phyloP scores from a whole-genome alignment of 2,888 invertebrate species.

The Sceliomorpha sp. region DNA sequence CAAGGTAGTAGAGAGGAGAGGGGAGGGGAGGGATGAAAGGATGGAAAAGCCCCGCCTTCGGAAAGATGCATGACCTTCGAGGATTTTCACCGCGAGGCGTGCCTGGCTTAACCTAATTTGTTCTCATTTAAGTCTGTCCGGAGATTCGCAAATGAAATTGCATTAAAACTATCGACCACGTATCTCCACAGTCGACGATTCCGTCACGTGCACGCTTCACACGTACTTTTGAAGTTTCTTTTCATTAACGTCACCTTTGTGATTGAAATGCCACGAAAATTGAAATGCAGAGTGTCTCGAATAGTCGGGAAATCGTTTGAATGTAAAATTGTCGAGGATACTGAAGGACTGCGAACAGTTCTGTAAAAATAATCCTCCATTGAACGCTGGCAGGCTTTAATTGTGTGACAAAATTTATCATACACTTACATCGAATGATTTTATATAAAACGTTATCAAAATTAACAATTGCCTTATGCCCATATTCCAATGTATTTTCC shows the following conservation, averaged over 20 bases:
- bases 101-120: constrained; percentile 66
- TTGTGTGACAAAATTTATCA: too few species aligned
- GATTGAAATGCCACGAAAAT: constrained; percentile 49
- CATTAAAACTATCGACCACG: constrained; percentile 62
- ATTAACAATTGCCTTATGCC: too few species aligned
- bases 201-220: constrained; percentile 47
- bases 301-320: constrained; percentile 5
- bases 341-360: too few species aligned
- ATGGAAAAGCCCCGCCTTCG: constrained; percentile 53
- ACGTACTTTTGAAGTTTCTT: constrained; percentile 56
- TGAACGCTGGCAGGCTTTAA: too few species aligned
- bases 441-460: too few species aligned
- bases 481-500: too few species aligned
- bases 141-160: constrained; percentile 70
- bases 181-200: constrained; percentile 56
- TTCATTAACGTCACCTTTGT: constrained; percentile 46
- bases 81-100: constrained; percentile 47
- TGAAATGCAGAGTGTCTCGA: constrained; percentile 44
- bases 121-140: constrained; percentile 61
- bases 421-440: too few species aligned
- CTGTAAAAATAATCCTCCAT: too few species aligned
- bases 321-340: background rate
- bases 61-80: constrained; percentile 31
- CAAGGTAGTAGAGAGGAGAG: too few species aligned
- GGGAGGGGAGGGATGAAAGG: constrained; percentile 20